Conservation (phyloP, 2,888 invertebrate species). For the Diogma glabrata region DNA sequence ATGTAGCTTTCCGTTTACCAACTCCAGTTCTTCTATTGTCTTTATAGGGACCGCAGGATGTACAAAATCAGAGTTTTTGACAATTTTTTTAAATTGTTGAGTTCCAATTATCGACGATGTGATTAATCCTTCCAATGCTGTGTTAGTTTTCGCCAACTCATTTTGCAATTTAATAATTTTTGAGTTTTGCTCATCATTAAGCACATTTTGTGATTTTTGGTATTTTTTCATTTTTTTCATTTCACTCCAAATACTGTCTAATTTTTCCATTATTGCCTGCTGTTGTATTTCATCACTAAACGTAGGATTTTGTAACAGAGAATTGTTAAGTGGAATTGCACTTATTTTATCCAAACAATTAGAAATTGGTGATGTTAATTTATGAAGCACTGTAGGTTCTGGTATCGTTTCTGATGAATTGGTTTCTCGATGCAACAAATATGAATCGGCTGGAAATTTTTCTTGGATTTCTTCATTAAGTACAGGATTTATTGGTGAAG, state of each 20-base stretch:
- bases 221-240: background rate
- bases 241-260: background rate
- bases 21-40: background rate
- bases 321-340: background rate
- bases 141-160: background rate
- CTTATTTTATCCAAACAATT: too few relatives aligned
- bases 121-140: background rate
- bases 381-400: background rate
- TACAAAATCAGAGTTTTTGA: background rate
- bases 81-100: background rate
- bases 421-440: too few relatives aligned
- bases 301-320: background rate
- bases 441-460: too few relatives aligned
- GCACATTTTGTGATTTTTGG: background rate
- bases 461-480: too few relatives aligned
- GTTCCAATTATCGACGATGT: background rate
- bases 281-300: background rate
- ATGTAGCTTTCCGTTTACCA: background rate
- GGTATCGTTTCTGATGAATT: too few relatives aligned
- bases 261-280: background rate
- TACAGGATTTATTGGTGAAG: background rate
- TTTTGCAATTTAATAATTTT: background rate
- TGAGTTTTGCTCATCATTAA: background rate
- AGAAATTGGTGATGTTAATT: background rate
- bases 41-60: background rate